Conservation (phyloP, 2,113 vertebrate species). For the Hemibagrus wyckioides region DNA sequence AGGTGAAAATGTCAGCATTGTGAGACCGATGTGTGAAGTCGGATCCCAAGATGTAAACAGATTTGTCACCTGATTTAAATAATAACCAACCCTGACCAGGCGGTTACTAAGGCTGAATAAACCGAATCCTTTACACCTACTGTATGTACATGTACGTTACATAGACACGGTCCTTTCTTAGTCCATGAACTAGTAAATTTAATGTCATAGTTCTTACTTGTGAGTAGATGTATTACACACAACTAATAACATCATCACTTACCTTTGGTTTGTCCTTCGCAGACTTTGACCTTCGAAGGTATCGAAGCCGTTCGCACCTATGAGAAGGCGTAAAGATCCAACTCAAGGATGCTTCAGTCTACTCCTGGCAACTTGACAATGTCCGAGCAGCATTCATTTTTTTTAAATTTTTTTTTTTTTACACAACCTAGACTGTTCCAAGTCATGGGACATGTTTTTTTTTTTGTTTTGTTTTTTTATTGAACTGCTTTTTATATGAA, state of each 20-base stretch:
- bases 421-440: conserved; percentile 46
- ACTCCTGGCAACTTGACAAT: conserved; percentile 51
- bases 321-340: conserved; percentile 84
- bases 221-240: neutral
- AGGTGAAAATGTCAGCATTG: too few species aligned
- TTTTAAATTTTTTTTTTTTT: conserved; percentile 27
- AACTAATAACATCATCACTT: neutral
- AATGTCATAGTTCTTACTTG: neutral
- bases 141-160: too few species aligned
- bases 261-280: conserved; percentile 60
- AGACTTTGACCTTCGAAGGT: conserved; percentile 89
- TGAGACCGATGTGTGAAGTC: too few species aligned
- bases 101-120: neutral
- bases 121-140: too few species aligned
- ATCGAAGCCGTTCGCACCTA: conserved; percentile 89
- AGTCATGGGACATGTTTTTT: conserved; percentile 31
- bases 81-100: too few species aligned
- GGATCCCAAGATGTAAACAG: too few species aligned
- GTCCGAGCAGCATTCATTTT: conserved; percentile 57
- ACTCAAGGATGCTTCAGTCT: conserved; percentile 30
- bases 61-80: too few species aligned
- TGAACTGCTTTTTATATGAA: conserved; percentile 58
- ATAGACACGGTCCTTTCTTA: too few species aligned
- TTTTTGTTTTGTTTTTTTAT: conserved; percentile 5
- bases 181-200: neutral